Conservation (phyloP, 2,113 vertebrate species). For the Caracal caracal region DNA sequence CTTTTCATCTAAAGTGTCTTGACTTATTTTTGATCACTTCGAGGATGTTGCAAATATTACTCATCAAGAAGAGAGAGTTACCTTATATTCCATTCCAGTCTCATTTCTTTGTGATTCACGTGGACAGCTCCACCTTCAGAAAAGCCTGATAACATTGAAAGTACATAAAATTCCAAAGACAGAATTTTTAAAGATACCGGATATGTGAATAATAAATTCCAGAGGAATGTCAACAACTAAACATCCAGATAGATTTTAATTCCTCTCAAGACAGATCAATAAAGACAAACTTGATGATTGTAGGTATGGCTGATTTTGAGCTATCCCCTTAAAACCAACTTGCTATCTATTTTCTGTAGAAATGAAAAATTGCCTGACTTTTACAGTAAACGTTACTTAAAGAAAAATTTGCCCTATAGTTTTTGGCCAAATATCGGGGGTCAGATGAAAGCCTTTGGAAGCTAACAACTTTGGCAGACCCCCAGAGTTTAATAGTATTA, state of each 20-base stretch:
- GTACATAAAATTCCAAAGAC: neutral
- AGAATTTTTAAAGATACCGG: slow-evolving; percentile 8
- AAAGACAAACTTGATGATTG: slow-evolving; percentile 18
- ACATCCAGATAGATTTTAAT: slow-evolving; percentile 15
- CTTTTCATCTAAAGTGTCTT: neutral
- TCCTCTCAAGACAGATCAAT: neutral
- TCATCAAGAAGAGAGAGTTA: neutral
- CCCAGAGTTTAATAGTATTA: slow-evolving; percentile 77
- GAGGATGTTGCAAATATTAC: neutral
- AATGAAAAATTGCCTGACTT: slow-evolving; percentile 45
- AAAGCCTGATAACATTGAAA: neutral
- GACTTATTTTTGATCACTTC: neutral
- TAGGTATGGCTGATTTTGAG: neutral
- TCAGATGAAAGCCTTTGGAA: slow-evolving; percentile 56
- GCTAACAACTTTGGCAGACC: slow-evolving; percentile 23
- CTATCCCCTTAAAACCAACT: slow-evolving; percentile 21
- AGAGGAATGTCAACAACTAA: neutral
- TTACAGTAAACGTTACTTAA: slow-evolving; percentile 57
- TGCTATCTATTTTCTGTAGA: slow-evolving; percentile 45
- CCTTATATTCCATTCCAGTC: neutral
- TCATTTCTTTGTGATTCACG: neutral
- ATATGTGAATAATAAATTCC: neutral
- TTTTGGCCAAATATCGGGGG: slow-evolving; percentile 41
- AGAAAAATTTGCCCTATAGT: slow-evolving; percentile 31
- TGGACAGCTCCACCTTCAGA: neutral